Conservation (phyloP, 2,797 vertebrate species). For the Macropodus opercularis region DNA sequence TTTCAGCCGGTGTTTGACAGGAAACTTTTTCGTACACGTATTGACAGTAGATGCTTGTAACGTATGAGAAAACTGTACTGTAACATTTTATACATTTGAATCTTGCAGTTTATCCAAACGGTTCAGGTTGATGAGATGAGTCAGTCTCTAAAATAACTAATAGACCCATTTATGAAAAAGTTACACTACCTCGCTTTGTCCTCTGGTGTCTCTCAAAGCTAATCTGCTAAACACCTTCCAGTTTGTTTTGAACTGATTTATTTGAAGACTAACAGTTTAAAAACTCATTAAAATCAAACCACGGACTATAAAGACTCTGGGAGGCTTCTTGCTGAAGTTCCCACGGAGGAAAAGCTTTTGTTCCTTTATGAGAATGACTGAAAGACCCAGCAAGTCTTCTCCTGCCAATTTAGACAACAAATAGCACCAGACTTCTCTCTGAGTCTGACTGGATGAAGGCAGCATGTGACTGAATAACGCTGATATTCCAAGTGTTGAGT, state of each 20-base stretch:
- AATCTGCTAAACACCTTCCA: neutral
- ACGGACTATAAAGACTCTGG: neutral
- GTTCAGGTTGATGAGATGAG: no score
- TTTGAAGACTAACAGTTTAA: neutral
- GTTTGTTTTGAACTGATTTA: constrained; percentile 1
- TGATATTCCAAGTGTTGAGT: neutral
- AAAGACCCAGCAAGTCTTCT: constrained; percentile 2
- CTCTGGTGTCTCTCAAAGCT: neutral
- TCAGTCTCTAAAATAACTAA: neutral
- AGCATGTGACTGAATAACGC: neutral
- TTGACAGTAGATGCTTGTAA: no score
- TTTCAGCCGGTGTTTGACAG: neutral
- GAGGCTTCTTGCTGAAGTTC: neutral
- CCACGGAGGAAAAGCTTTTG: neutral
- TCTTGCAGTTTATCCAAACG: no score
- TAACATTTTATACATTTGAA: no score
- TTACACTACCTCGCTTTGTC: neutral
- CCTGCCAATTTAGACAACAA: neutral
- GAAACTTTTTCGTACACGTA: no score
- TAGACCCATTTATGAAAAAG: neutral
- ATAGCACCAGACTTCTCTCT: constrained; percentile 2
- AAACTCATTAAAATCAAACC: constrained; percentile 5
- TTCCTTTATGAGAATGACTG: neutral
- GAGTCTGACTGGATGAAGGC: neutral
- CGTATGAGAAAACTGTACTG: no score